These are phyloP conservation scores for Stomorhina lunata DNA, from an alignment of 2,888 invertebrate species.

Conservation along the genomic window DNA sequence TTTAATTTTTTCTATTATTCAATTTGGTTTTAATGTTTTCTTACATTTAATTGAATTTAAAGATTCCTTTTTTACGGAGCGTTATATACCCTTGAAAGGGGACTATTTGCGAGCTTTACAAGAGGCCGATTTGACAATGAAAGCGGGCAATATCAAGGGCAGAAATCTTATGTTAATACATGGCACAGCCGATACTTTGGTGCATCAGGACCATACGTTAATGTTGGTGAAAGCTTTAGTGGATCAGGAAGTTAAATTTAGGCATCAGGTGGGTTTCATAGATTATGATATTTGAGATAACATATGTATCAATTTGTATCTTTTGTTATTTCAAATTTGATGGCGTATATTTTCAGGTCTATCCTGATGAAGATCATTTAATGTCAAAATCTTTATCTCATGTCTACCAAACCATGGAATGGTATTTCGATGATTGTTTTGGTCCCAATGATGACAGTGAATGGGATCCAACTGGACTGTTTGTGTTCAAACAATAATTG, in stretches of 20 bases:
- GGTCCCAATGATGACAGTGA: slow-evolving; percentile 86
- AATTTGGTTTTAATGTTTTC: neutral
- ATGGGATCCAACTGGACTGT: slow-evolving; percentile 84
- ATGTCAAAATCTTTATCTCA: slow-evolving; percentile 88
- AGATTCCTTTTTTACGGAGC: slow-evolving; percentile 95
- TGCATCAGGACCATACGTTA: slow-evolving; percentile 93
- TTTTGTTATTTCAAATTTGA: neutral
- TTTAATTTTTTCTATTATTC: neutral
- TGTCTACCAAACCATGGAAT: slow-evolving; percentile 91
- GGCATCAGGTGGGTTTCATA: slow-evolving; percentile 90
- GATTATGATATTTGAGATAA: too few species aligned
- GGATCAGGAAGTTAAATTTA: slow-evolving; percentile 89
- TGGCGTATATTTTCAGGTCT: slow-evolving; percentile 82
- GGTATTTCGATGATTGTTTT: slow-evolving; percentile 92
- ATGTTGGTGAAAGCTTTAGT: slow-evolving; percentile 91
- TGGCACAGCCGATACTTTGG: slow-evolving; percentile 91
- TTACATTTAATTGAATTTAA: slow-evolving; percentile 40
- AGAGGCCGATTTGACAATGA: slow-evolving; percentile 88
- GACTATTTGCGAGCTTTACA: slow-evolving; percentile 87
- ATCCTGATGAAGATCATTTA: slow-evolving; percentile 91
- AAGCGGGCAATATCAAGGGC: slow-evolving; percentile 87
- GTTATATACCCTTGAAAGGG: slow-evolving; percentile 89
- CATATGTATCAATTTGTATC: too few species aligned
- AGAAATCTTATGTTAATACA: slow-evolving; percentile 87
- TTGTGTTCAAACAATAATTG: slow-evolving; percentile 80